Evolutionary conservation across 2,113 vertebrate species (phyloP).

Genomic region (Mohoua ochrocephala): DNA sequence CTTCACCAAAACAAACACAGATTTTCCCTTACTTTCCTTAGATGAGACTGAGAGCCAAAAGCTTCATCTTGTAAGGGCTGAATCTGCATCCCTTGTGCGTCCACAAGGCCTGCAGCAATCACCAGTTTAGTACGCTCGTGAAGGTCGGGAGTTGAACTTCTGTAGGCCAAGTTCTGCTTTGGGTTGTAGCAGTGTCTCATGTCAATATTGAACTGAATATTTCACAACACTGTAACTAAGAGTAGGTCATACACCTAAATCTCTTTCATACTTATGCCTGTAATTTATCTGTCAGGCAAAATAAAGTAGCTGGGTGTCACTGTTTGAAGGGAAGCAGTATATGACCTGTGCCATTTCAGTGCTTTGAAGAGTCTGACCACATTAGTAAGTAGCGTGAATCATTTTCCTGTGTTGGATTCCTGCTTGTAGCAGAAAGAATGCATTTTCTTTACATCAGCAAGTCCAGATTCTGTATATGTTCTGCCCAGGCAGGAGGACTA

Average conservation of each 20-base stretch:
- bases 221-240: background rate
- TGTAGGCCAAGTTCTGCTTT: background rate
- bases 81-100: background rate
- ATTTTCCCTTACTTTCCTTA: background rate
- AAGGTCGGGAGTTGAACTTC: background rate
- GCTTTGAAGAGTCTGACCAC: background rate
- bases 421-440: slow-evolving; percentile 11
- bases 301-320: background rate
- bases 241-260: background rate
- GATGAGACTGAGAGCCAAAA: background rate
- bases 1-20: background rate
- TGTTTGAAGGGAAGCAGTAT: background rate
- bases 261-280: background rate
- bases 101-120: background rate
- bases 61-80: background rate
- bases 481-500: slow-evolving; percentile 33
- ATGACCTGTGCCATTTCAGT: slow-evolving; percentile 32
- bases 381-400: background rate
- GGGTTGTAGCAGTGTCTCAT: background rate
- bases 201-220: background rate
- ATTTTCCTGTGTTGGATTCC: background rate
- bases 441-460: slow-evolving; percentile 44
- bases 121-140: background rate
- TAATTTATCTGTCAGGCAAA: background rate
- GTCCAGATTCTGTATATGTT: slow-evolving; percentile 37